These are phyloP conservation scores for Madoqua kirkii DNA, from an alignment of 2,113 vertebrate species.

Conservation along the genomic window DNA sequence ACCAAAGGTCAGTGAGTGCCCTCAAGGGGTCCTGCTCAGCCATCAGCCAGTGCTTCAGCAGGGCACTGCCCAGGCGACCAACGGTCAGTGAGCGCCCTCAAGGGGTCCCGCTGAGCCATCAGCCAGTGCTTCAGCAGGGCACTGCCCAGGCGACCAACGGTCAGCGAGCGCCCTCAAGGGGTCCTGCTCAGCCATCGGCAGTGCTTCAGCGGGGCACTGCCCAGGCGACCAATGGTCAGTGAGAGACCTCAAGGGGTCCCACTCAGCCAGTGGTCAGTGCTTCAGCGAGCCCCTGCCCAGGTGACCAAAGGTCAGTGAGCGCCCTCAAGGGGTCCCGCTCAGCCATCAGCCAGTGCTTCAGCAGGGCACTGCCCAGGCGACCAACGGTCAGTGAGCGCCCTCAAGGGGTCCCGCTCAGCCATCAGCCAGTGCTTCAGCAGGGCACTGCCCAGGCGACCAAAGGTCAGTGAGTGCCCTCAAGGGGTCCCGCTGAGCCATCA, in stretches of 20 bases:
- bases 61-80: not conserved
- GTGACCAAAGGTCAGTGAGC: rapidly evolving
- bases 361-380: not conserved
- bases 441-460: not conserved
- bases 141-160: not conserved
- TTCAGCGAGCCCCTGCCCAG: not conserved
- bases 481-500: rapidly evolving
- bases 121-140: not conserved
- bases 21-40: not conserved
- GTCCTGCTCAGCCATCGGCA: rapidly evolving
- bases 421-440: not conserved
- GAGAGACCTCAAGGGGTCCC: not conserved
- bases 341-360: not conserved
- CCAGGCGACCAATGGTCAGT: not conserved
- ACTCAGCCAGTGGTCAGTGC: rapidly evolving
- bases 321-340: not conserved
- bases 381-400: rapidly evolving
- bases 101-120: rapidly evolving
- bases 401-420: not conserved
- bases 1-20: not conserved
- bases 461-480: rapidly evolving
- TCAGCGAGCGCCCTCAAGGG: too few relatives aligned
- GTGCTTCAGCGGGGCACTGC: not conserved
- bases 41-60: not conserved
- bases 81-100: rapidly evolving